Percentiles rank a stretch among this genome's conserved stretches.
Evolutionary conservation across 2,113 vertebrate genomes (phyloP).

Genomic region (Pongo abelii): DNA sequence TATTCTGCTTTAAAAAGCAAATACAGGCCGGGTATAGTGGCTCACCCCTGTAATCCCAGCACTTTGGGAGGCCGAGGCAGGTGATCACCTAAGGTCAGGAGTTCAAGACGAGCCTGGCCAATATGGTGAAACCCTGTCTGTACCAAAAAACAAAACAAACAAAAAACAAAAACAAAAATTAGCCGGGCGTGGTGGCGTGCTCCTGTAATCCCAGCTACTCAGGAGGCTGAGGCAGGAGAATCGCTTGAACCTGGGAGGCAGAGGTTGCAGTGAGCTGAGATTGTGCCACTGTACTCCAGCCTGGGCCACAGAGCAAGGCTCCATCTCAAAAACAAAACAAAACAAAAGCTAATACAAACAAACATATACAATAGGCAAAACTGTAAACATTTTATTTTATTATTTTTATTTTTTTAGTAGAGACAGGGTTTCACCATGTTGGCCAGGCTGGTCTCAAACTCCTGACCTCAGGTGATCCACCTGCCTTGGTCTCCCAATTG

Average conservation of each 20-base stretch:
- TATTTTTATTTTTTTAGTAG: no score
- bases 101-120: neutral
- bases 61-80: no score
- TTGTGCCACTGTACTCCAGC: neutral
- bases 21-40: no score
- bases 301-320: neutral
- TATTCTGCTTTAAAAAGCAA: neutral
- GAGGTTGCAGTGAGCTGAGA: neutral
- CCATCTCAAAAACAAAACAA: fast-evolving
- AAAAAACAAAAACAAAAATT: no score
- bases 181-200: no score
- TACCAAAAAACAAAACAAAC: neutral
- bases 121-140: neutral
- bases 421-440: no score
- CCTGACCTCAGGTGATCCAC: no score
- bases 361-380: neutral
- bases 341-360: neutral
- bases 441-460: no score
- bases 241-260: neutral
- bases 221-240: no score
- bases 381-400: neutral
- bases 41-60: no score
- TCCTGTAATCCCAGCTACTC: no score
- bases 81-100: neutral
- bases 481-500: no score